Base-by-base conservation (phyloP, 2,113 vertebrate species). In the Cygnus atratus region DNA sequence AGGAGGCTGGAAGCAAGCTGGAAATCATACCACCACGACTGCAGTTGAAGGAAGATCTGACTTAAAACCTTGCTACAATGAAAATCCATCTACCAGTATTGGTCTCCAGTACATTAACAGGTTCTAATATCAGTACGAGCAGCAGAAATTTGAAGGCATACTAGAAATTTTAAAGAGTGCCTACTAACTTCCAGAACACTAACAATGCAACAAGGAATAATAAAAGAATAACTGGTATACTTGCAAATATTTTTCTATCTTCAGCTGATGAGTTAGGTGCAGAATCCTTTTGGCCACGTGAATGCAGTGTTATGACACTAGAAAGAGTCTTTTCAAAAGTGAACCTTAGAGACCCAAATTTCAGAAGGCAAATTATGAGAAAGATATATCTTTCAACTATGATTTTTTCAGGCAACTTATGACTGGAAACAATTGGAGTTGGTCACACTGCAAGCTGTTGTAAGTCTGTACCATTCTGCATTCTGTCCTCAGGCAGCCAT, bases 401-500 rank as follows among this genome's bases (percentile, higher is more conserved):
- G 16, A 78, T 46, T 96, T 82, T 70, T 68, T 81, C 84, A 91
- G 44, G 24, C 29, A 66, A 62, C 9, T 84, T 79, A 50, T 15
- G 43, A 84, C 39, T 50, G 55, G 43, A 39, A 96, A 31, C 35
- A 87, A 71, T 20, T 86, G 61, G 61, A 87, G 31, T 8, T 70
- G 58, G 84, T 62, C 55, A 39, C 21, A 41, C 31, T 39, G 57
- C 73, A 81, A 92, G 46, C 46, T 88, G 25, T 39, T 90, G 1
- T 57, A 67, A 41, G n/a, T 35, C 13, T 10, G 26, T 20, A 25
- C 68, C 39, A 50, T 57, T 80, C 90, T 74, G 41, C 29, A 18
- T 76, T 85, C 85, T 87, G 66, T 88, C 93, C 86, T 91, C 80
- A 79, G 92, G 88, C 95, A 96, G 83, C 28, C 19, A 1, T 52